These are phyloP conservation scores for Chondrilla cf. caribensis DNA, from an alignment of 37 sponge, comb jelly and placozoan species.

Conservation along the genomic window DNA sequence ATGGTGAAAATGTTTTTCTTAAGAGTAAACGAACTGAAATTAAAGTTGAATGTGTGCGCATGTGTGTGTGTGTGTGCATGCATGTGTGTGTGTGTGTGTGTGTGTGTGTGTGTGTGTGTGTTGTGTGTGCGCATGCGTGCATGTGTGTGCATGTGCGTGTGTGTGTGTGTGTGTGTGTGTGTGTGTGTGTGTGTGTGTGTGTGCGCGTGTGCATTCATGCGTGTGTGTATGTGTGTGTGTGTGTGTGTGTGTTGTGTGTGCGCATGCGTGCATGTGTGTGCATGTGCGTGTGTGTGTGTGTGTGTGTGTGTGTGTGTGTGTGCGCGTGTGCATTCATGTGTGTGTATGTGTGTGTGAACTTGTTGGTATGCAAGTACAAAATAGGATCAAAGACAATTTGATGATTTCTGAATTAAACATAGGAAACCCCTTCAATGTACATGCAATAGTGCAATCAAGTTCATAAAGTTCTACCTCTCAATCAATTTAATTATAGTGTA, in stretches of 20 bases:
- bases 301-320: not conserved
- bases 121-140: conserved; percentile 7
- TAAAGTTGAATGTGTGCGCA: not conserved
- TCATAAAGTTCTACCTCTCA: too few species aligned
- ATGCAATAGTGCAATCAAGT: too few species aligned
- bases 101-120: conserved; percentile 21
- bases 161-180: conserved; percentile 18
- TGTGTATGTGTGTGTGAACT: not conserved
- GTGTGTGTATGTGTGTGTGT: conserved; percentile 1
- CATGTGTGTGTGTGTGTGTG: not conserved
- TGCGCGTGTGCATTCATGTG: not conserved
- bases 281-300: conserved; percentile 11
- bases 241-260: conserved; percentile 17
- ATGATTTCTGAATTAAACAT: too few species aligned
- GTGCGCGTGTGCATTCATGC: not conserved
- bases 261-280: not conserved
- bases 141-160: not conserved
- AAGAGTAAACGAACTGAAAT: too few species aligned
- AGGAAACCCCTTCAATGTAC: too few species aligned
- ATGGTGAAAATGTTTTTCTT: too few species aligned
- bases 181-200: conserved; percentile 20
- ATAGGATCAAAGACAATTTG: too few species aligned
- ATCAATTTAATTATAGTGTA: too few species aligned
- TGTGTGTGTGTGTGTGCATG: not conserved
- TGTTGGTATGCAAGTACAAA: too few species aligned